Conservation (phyloP, 2,797 vertebrate species). For the Liasis olivaceus region DNA sequence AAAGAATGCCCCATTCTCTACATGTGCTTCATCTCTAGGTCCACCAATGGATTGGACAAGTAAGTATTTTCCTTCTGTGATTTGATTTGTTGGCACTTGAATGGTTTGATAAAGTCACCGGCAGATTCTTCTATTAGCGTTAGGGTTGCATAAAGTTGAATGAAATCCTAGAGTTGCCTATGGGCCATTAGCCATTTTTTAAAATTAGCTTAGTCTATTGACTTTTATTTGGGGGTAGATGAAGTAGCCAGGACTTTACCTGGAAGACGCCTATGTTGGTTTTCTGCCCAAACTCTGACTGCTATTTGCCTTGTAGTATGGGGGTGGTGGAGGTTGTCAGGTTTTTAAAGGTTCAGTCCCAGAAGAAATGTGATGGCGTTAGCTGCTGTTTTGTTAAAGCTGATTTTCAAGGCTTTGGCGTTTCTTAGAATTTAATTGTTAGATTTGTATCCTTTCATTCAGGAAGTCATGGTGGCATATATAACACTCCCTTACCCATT, state of each 20-base stretch:
- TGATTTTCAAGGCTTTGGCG: not conserved
- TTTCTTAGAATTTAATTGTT: not conserved
- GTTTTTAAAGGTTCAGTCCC: not conserved
- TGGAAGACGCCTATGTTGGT: not conserved
- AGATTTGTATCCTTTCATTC: not conserved
- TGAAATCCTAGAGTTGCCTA: not conserved
- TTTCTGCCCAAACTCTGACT: not conserved
- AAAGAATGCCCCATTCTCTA: slow-evolving; percentile 71
- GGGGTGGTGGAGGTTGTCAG: not conserved
- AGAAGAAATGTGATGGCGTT: not conserved
- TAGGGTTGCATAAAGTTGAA: not conserved
- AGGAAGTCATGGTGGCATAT: not conserved
- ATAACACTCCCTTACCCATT: not conserved
- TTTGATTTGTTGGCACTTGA: fast-evolving
- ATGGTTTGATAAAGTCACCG: fast-evolving
- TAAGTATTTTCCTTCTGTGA: slow-evolving; percentile 59
- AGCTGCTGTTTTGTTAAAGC: too few species aligned
- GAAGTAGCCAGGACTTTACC: not conserved
- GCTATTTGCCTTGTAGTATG: not conserved
- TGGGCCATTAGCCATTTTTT: not conserved
- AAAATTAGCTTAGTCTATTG: not conserved
- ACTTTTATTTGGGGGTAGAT: not conserved
- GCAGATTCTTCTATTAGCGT: not conserved
- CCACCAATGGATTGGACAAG: slow-evolving; percentile 84
- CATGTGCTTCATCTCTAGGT: slow-evolving; percentile 72